Evolutionary conservation across 2,797 vertebrate species (phyloP), one percentile per base, ranked within the genome.

Genomic region (Sebastes cheni): DNA sequence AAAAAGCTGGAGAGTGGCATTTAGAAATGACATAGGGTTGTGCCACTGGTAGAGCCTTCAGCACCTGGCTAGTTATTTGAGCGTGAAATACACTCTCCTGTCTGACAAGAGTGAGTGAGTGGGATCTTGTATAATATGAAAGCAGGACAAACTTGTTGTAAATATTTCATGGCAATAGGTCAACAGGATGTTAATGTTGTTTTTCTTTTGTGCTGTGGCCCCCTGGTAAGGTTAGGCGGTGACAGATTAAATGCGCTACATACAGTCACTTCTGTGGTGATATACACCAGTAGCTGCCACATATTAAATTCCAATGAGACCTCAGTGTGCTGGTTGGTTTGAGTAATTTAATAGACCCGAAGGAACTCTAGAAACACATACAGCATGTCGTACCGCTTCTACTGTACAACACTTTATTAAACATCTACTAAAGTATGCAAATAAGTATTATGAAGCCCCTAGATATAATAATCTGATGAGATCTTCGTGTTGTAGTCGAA

Each of bases 121-220:
- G 69, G 71, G 61, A 72, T 83, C 69, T 72, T n/a, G 84, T 72
- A 58, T 78, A 79, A 85, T 75, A 73, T 20, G 8, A 27, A 27
- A 80, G 52, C 75, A 39, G 69, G 32, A 42, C 60, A 73, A 80
- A 66, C 61, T 52, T 77, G 81, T 46, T 58, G 84, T 92, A 86
- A 93, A 95, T 94, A 90, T 94, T 94, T 92, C 75, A 93, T 83
- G 69, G 79, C 82, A 39, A 86, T 81, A 88, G 91, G 93, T 93
- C 92, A 91, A 86, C 73, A 66, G 83, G 83, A 91, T 91, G 91
- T 86, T 92, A 92, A 90, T 90, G 82, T 75, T 91, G 77, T 90
- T 91, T 91, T 90, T 82, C 73, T 85, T 89, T 79, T 68, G 80
- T 76, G 78, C 72, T 4, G 8, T 23, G 74, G 29, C 73, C 77